Conservation (phyloP, 2,113 vertebrate genomes). For the Heterotis niloticus region DNA sequence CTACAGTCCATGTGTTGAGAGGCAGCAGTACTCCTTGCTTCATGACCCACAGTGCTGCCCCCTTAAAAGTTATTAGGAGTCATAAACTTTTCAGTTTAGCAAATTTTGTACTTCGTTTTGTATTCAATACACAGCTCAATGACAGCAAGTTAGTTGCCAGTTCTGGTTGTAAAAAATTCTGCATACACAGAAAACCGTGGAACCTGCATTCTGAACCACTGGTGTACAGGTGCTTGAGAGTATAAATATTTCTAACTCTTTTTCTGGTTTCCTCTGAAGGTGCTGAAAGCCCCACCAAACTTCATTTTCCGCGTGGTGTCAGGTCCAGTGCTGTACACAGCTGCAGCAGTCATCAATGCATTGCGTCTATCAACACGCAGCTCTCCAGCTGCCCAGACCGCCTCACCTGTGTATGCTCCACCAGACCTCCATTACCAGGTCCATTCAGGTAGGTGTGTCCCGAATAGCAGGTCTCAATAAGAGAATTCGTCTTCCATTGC, state of each 20-base stretch:
- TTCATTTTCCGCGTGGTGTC: conserved; percentile 87
- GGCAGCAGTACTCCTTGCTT: too few relatives aligned
- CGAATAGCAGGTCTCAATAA: background rate
- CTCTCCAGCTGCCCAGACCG: conserved; percentile 63
- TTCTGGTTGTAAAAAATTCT: too few relatives aligned
- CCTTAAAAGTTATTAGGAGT: too few relatives aligned
- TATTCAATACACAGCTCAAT: background rate
- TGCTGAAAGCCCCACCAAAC: conserved; percentile 76
- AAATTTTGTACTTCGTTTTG: background rate
- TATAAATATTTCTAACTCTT: background rate
- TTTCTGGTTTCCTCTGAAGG: conserved; percentile 57
- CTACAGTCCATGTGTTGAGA: too few relatives aligned
- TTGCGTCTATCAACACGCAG: conserved; percentile 66
- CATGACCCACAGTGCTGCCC: too few relatives aligned
- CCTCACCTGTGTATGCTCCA: conserved; percentile 68
- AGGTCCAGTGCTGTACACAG: conserved; percentile 82
- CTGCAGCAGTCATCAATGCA: conserved; percentile 81
- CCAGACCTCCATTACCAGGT: conserved; percentile 79
- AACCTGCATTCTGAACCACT: too few relatives aligned
- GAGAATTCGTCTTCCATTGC: too few relatives aligned
- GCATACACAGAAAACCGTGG: too few relatives aligned
- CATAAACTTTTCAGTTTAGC: too few relatives aligned
- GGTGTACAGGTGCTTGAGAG: too few relatives aligned
- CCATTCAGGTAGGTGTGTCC: conserved; percentile 73
- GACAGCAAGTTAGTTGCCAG: too few relatives aligned